Evolutionary conservation across 2,888 invertebrate genomes (phyloP), one percentile per base, ranked within the genome.

Genomic region (Congeria kusceri): DNA sequence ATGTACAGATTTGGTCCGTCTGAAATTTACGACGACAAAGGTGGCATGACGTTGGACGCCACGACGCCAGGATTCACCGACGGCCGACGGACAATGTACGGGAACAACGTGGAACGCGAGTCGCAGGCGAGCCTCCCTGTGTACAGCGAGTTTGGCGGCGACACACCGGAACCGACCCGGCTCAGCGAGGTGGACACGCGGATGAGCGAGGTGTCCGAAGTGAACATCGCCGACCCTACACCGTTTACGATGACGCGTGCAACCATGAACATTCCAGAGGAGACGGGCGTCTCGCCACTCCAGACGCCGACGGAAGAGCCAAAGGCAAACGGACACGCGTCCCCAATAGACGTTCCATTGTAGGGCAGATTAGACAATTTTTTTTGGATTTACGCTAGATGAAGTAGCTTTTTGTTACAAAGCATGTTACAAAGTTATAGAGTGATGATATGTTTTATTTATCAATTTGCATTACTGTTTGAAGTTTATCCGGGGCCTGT

Each of bases 111-210:
- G 0, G 80, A 80, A 64, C 67, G 78, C 32, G 83, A 79, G 53
- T 80, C 79, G 1, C 74, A 77, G 39, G 80, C 71, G 18, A 84
- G 84, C 67, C 56, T 86, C 1, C 86, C 86, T 11, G 58, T 86
- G 49, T 86, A 86, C 59, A 86, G 84, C 53, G 86, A 86, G 28
- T 69, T 82, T 2, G 86, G 86, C 5, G 83, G 80, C 13, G 77
- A 80, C 46, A 86, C 86, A 1, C 86, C 86, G 0, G 86, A 86
- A 64, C 86, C 86, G 0, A 86, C 86, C 25, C 63, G 86, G 53
- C 69, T 84, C 15, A 82, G 77, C 57, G 86, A 86, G 63, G 79
- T 86, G 27, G 72, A 77, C 23, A 82, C 82, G 23, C 66, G 78
- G 66, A 74, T 80, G 74, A 83, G 81, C 64, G 81, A 83, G 46